Percentiles rank a stretch among this genome's conserved stretches.
Conservation (phyloP, 1,140 invertebrate species). For the Proales similis region DNA sequence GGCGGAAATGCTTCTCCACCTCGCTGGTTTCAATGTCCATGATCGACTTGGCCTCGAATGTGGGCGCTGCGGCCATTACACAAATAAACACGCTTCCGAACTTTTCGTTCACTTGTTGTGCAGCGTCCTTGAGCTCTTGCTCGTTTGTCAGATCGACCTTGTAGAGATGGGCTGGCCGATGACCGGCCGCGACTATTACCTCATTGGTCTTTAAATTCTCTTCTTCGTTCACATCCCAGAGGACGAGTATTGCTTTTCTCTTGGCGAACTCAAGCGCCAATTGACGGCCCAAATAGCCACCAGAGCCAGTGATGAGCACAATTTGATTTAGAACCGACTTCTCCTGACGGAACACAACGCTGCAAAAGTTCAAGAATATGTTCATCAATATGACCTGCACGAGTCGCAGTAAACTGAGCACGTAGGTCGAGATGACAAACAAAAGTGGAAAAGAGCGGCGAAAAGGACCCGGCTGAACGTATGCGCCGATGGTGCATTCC, state of each 20-base stretch:
- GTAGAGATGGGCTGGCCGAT: background rate
- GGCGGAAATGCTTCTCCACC: slow-evolving; percentile 18
- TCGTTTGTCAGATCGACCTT: slow-evolving; percentile 19
- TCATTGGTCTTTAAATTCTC: slow-evolving; percentile 2
- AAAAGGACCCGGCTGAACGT: no score
- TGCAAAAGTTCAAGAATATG: no score
- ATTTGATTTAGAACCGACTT: slow-evolving; percentile 24
- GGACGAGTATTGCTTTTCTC: background rate
- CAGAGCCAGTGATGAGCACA: slow-evolving; percentile 26
- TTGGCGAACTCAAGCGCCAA: slow-evolving; percentile 22
- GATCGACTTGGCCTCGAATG: slow-evolving; percentile 10
- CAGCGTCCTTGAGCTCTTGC: background rate
- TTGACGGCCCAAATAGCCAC: slow-evolving; percentile 26
- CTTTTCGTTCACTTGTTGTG: background rate
- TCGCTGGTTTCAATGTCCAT: background rate
- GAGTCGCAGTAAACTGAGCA: no score
- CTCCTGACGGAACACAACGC: background rate
- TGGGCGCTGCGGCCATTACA: slow-evolving; percentile 4
- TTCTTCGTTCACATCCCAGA: slow-evolving; percentile 32
- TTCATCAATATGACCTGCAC: no score
- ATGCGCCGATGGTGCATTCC: no score
- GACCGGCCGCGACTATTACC: background rate
- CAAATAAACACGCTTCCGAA: background rate
- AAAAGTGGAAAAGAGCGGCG: no score
- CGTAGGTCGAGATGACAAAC: no score